phyloP scores from a whole-genome alignment of 2,888 invertebrate species.

The Pemphredon lugubris region DNA sequence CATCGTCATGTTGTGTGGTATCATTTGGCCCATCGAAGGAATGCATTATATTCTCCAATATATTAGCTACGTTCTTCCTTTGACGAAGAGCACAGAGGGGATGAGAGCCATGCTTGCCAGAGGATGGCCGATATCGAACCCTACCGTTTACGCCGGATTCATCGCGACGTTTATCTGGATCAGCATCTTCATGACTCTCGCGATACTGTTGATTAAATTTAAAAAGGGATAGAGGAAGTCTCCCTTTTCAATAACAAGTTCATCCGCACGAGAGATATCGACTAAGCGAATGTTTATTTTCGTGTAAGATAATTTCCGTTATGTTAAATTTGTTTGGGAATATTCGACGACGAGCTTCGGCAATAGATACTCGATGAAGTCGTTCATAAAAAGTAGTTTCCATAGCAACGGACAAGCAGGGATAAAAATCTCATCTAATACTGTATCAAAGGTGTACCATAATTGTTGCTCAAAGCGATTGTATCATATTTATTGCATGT shows the following conservation, averaged over 20 bases:
- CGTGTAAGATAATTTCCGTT: not conserved
- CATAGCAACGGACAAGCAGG: not conserved
- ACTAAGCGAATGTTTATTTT: not conserved
- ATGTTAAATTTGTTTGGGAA: not conserved
- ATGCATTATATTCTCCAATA: conserved; percentile 90
- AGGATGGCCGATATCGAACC: conserved; percentile 89
- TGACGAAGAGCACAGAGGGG: conserved; percentile 94
- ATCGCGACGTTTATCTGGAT: conserved; percentile 91
- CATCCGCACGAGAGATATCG: not conserved
- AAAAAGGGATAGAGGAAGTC: conserved; percentile 86
- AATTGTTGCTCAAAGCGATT: conserved; percentile 45
- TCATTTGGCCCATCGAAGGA: conserved; percentile 97
- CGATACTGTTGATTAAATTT: conserved; percentile 90
- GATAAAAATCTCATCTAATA: conserved; percentile 1
- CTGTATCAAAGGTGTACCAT: conserved; percentile 6
- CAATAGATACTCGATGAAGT: not conserved
- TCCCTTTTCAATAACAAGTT: not conserved
- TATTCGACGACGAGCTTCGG: not conserved
- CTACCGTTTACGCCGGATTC: conserved; percentile 91
- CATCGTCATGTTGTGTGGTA: conserved; percentile 92
- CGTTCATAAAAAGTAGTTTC: not conserved
- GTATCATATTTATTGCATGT: conserved; percentile 33
- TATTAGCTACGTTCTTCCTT: conserved; percentile 89
- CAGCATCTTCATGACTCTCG: conserved; percentile 87
- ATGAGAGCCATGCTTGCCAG: conserved; percentile 91